Evolutionary conservation across 2,113 vertebrate species (phyloP).

Genomic region (Rynchops niger): DNA sequence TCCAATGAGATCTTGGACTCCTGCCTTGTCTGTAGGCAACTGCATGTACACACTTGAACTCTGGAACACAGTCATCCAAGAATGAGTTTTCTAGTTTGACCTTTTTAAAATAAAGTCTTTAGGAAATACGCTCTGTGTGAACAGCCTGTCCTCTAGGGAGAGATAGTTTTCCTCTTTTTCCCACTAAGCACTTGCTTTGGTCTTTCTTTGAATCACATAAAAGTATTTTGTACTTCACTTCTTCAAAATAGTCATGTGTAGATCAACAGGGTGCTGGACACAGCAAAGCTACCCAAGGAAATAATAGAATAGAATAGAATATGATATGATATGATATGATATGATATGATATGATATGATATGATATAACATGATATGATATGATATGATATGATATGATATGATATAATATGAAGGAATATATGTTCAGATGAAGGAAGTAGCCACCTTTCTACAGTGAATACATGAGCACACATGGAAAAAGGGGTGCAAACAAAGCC

Average conservation of each 20-base stretch:
- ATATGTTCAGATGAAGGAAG: not conserved
- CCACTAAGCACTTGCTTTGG: not conserved
- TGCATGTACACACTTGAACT: fast-evolving
- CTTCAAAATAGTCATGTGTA: not conserved
- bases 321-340: no score
- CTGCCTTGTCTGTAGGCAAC: not conserved
- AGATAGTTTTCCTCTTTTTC: not conserved
- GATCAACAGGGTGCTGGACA: not conserved
- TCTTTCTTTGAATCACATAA: not conserved
- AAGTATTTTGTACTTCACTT: not conserved
- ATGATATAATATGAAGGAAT: not conserved
- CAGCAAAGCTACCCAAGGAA: not conserved
- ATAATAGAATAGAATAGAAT: no score
- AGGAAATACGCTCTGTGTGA: not conserved
- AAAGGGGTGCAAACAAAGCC: not conserved
- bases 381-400: no score
- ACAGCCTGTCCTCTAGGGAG: not conserved
- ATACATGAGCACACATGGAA: not conserved
- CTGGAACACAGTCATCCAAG: not conserved
- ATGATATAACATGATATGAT: no score
- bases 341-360: no score
- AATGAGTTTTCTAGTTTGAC: not conserved
- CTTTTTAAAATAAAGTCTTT: not conserved
- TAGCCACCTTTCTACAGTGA: not conserved
- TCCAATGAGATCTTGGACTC: not conserved